Evolutionary conservation across 2,113 vertebrate genomes (phyloP), one percentile per base, ranked within the genome.

Genomic region (Lichenostomus cassidix): DNA sequence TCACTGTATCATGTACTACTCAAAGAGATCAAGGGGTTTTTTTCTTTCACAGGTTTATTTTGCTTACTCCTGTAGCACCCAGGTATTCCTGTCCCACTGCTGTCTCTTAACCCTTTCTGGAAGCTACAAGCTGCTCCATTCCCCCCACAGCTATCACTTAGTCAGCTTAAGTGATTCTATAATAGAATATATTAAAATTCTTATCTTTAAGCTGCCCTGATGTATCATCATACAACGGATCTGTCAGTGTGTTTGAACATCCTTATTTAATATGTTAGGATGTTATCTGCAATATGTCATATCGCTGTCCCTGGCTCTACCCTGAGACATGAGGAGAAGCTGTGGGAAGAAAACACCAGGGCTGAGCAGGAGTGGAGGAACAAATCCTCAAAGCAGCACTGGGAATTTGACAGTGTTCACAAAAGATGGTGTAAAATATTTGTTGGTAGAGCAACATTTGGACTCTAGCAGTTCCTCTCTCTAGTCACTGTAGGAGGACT

Each of bases 241-340:
- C 92, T 96, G 94, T 83, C 88, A 93, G 86, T 94, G 1, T 95
- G 90, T 95, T 95, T 96, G 95, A 96, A 96, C 94, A 92, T 95
- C 90, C 88, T 96, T 96, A 96, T 96, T 95, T 93, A 96, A 94
- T 94, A 90, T 89, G 86, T 96, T 96, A 78, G 80, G 90, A 96
- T 96, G 88, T 94, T 96, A 95, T 97, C 95, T 96, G 83, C 76
- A 87, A 78, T 82, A 14, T 81, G 86, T 87, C 94, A 94, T 77
- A 88, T 84, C 5, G 0, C 73, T 86, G 90, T 93, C 90, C 73
- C 83, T 89, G 60, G 52, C 83, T 89, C 37, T 81, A 92, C 65
- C 94, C 82, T 89, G 60, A 87, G 0, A 58, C 49, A 82, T 6
- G 79, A 69, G 76, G 31, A 80, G 74, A 84, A 60, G 50, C 35